Conservation (phyloP, 1,140 invertebrate genomes). For the Heliconius himera region DNA sequence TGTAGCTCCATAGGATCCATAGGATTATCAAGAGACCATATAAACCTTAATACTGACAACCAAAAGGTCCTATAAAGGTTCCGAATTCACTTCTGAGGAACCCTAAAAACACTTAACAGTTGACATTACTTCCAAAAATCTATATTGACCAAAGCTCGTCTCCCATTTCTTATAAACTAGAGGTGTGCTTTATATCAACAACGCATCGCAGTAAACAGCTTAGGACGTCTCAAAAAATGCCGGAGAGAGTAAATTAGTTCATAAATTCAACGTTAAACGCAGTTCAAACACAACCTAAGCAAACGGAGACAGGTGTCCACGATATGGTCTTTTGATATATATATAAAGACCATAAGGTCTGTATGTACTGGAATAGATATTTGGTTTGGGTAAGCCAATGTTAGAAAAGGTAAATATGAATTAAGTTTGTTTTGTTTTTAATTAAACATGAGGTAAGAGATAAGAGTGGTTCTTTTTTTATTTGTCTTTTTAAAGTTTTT, state of each 20-base stretch:
- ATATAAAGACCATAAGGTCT: slow-evolving; percentile 61
- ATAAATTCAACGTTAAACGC: slow-evolving; percentile 80
- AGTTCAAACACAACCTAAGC: slow-evolving; percentile 75
- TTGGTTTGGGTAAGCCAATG: slow-evolving; percentile 38
- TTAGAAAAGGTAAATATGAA: slow-evolving; percentile 62
- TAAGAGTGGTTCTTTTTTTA: slow-evolving; percentile 61
- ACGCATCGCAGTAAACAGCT: slow-evolving; percentile 64
- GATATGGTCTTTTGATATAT: slow-evolving; percentile 75
- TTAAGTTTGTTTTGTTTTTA: slow-evolving; percentile 70
- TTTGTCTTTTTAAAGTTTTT: slow-evolving; percentile 57
- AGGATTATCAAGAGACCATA: no score
- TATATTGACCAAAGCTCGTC: slow-evolving; percentile 55
- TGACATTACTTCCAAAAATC: slow-evolving; percentile 39
- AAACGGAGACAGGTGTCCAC: slow-evolving; percentile 78
- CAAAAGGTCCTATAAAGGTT: no score
- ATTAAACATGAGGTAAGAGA: slow-evolving; percentile 69
- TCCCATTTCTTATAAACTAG: slow-evolving; percentile 51
- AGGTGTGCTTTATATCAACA: slow-evolving; percentile 56
- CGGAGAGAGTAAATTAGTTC: slow-evolving; percentile 77
- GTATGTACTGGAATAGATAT: slow-evolving; percentile 47
- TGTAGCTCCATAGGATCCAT: no score
- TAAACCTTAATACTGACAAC: no score
- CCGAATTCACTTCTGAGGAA: no score
- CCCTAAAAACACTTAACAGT: slow-evolving; percentile 27
- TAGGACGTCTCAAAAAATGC: slow-evolving; percentile 68